A percentile compares a stretch with the other conserved stretches of the same genome.
Evolutionary conservation across 2,113 vertebrate species (phyloP).

Genomic region (Ibidorhyncha struthersii): DNA sequence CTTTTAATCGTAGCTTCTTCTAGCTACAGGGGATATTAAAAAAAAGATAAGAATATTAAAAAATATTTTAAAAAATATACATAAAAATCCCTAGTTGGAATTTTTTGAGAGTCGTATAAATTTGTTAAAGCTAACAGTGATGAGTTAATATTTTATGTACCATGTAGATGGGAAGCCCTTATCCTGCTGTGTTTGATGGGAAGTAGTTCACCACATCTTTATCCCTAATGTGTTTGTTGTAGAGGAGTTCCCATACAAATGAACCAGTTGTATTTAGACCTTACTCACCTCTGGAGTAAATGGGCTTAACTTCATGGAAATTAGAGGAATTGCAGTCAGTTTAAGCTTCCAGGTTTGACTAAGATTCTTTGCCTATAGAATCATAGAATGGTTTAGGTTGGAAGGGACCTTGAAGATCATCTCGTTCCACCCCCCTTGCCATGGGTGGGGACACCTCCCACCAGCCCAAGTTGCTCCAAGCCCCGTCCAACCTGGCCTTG

Average conservation of each 20-base stretch:
- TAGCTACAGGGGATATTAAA: constrained; percentile 19
- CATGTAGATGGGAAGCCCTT: neutral
- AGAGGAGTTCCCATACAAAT: neutral
- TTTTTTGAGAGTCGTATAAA: neutral
- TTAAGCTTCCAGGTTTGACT: neutral
- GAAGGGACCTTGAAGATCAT: too few relatives aligned
- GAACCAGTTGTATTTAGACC: neutral
- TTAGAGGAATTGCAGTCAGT: neutral
- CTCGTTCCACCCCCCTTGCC: too few relatives aligned
- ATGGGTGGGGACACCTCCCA: too few relatives aligned
- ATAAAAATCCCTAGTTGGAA: neutral
- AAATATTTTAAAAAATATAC: neutral
- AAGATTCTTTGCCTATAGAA: neutral
- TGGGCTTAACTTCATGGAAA: neutral
- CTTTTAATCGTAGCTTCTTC: constrained; percentile 81
- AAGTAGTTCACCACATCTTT: neutral
- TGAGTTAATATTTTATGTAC: neutral
- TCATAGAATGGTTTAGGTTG: too few relatives aligned
- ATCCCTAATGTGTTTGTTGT: neutral
- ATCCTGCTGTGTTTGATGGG: neutral
- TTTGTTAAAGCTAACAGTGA: neutral
- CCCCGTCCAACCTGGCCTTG: too few relatives aligned
- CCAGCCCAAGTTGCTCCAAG: too few relatives aligned
- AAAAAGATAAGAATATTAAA: neutral
- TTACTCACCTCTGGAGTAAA: neutral